These are phyloP conservation scores for Phrynosoma blainvillii DNA, from an alignment of 2,113 vertebrate species.

Conservation along the genomic window DNA sequence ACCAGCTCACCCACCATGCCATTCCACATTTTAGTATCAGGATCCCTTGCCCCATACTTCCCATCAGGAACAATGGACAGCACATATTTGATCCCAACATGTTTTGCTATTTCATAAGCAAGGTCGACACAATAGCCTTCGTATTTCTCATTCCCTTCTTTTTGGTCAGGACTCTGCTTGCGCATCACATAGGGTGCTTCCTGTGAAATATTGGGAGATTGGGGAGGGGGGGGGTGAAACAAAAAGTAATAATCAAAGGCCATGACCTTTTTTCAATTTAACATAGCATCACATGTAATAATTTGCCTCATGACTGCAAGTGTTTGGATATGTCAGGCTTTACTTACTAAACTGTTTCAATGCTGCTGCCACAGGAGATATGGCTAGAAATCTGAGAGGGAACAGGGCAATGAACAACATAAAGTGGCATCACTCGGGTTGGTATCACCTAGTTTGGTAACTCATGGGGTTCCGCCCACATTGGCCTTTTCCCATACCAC, in stretches of 20 bases:
- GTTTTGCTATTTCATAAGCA: constrained; percentile 99
- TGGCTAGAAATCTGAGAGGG: not conserved
- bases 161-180: constrained; percentile 98
- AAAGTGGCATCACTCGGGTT: too few relatives aligned
- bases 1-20: constrained; percentile 99
- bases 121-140: constrained; percentile 99
- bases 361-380: not conserved
- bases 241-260: constrained; percentile 62
- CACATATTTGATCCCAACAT: constrained; percentile 99
- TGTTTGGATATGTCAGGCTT: too few relatives aligned
- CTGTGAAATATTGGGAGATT: constrained; percentile 81
- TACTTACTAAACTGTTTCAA: too few relatives aligned
- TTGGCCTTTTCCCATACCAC: too few relatives aligned
- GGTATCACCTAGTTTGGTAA: too few relatives aligned
- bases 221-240: not conserved
- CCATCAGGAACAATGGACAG: constrained; percentile 98
- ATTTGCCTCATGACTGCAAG: not conserved
- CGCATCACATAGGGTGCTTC: constrained; percentile 99
- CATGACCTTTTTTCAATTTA: constrained; percentile 33
- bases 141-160: constrained; percentile 99
- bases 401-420: too few relatives aligned
- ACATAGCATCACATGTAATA: not conserved
- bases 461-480: too few relatives aligned
- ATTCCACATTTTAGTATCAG: constrained; percentile 99
- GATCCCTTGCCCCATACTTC: constrained; percentile 97